Evolutionary conservation across 2,113 vertebrate genomes (phyloP), one percentile per base, ranked within the genome.

Genomic region (Pao palembangensis): DNA sequence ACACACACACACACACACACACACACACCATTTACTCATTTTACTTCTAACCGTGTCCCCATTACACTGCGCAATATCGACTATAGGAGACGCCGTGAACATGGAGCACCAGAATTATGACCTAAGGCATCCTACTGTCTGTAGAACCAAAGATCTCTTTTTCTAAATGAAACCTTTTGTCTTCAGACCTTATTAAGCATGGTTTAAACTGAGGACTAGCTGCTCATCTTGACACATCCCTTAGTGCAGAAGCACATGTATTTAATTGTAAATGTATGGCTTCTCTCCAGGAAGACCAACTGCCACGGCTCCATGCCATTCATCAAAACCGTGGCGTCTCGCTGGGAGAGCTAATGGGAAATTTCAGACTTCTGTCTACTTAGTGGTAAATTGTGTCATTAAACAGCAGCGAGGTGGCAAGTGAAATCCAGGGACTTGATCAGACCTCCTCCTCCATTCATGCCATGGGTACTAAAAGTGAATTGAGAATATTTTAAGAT

Each of bases 311-410:
- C 17, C 2, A 28, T 56, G 67, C 31, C 66, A 75, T 83, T 79
- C 59, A 78, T 79, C 61, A 73, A 67, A 79, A 69, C 42, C 67
- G 67, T 44, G 46, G n/a, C 54, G 59, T 71, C 69, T 76, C 20
- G 46, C 75, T 60, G 64, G 64, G 76, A 78, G 67, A 61, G 60
- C 55, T 85, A 81, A 87, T 80, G 81, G 64, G 71, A 80, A 67
- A 79, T 81, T 76, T 80, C 74, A 58, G 69, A 77, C 69, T 78
- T 79, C 66, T 67, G 51, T 65, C 67, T 79, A 75, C 70, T 86
- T 77, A 75, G 61, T 41, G 57, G 58, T 83, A 81, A 81, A 86
- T 83, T 82, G 65, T 51, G 48, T 68, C 72, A 71, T 82, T 74
- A 80, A 62, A 71, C 60, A 56, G 71, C 60, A 59, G 60, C 74